Conservation (phyloP, 2,797 vertebrate species). For the Tauraco hartlaubi region DNA sequence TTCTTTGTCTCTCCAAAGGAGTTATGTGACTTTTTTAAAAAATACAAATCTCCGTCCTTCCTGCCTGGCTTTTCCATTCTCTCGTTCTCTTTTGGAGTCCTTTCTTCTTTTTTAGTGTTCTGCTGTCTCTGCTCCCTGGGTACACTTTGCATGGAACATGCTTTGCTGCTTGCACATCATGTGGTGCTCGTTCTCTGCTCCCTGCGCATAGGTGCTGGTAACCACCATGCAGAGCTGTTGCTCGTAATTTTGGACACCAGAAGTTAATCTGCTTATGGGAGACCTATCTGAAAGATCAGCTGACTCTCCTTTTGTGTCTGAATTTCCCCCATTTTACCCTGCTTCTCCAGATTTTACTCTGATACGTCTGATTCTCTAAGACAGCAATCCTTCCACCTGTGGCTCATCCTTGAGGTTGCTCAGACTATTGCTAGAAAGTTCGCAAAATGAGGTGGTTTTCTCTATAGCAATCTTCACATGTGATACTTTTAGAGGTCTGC, state of each 20-base stretch:
- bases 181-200: neutral
- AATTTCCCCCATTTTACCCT: neutral
- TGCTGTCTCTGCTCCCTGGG: neutral
- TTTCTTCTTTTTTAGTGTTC: neutral
- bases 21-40: neutral
- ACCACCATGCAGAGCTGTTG: neutral
- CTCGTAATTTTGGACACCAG: neutral
- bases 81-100: neutral
- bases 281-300: neutral
- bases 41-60: neutral
- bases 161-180: rapidly evolving
- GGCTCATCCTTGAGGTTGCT: neutral
- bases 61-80: neutral
- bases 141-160: rapidly evolving
- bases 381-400: neutral
- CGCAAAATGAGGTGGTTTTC: neutral
- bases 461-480: rapidly evolving
- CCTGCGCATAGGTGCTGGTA: rapidly evolving
- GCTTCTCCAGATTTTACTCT: neutral
- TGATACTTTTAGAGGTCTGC: neutral
- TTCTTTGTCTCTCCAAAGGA: neutral
- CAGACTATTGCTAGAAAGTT: neutral
- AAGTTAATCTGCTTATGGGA: neutral
- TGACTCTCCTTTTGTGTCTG: neutral
- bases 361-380: neutral